Percentiles rank a stretch among this genome's conserved stretches.
These are phyloP conservation scores for Phortica magna DNA, from an alignment of 2,888 invertebrate genomes.

Conservation along the genomic window DNA sequence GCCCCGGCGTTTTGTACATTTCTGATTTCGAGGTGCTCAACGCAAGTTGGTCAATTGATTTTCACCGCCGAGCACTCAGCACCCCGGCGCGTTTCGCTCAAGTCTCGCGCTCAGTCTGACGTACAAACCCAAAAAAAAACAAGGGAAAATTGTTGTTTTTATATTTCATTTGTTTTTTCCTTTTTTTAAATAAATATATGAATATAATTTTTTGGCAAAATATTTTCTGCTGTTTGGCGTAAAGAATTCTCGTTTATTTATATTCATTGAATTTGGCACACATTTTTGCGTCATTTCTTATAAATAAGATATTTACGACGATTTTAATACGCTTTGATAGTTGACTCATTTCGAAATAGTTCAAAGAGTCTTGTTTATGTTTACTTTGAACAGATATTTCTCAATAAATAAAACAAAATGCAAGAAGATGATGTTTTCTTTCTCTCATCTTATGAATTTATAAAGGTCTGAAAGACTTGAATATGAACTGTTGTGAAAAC, in stretches of 20 bases:
- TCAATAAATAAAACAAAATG: too few relatives aligned
- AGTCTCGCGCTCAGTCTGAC: not conserved
- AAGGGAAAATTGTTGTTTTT: too few relatives aligned
- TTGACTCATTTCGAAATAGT: not conserved
- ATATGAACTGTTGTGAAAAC: too few relatives aligned
- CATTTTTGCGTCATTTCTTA: constrained; percentile 16
- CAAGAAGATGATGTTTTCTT: too few relatives aligned
- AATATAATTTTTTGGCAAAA: constrained; percentile 3
- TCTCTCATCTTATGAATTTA: too few relatives aligned
- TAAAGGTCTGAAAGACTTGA: too few relatives aligned
- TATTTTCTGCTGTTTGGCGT: not conserved
- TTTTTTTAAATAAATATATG: not conserved
- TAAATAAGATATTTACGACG: not conserved
- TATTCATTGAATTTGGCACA: constrained; percentile 18
- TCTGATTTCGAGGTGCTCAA: not conserved
- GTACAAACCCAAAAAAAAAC: not conserved
- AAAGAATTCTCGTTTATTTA: constrained; percentile 27
- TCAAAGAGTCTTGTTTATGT: not conserved
- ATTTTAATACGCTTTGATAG: not conserved
- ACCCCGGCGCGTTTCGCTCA: not conserved
- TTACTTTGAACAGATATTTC: not conserved
- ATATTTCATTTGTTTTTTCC: not conserved
- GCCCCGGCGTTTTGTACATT: not conserved
- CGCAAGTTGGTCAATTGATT: constrained; percentile 16
- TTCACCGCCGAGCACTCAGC: not conserved